These are phyloP conservation scores for Acrocephalus kingi DNA, from an alignment of 2,113 vertebrate genomes.

Conservation along the genomic window DNA sequence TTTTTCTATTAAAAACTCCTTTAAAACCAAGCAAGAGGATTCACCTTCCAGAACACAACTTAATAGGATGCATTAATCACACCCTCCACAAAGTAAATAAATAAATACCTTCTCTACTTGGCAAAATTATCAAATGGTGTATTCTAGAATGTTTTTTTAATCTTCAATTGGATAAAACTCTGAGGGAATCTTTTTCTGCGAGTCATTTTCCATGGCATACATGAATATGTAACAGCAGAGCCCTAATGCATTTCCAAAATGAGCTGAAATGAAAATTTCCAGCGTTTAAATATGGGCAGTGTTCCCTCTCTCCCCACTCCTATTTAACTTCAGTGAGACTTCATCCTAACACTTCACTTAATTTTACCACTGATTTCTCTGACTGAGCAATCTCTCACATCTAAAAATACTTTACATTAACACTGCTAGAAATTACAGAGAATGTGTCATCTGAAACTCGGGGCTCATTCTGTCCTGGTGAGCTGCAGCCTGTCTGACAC, in stretches of 20 bases:
- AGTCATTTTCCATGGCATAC: background rate
- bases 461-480: background rate
- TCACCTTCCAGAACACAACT: background rate
- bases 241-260: background rate
- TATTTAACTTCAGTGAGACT: background rate
- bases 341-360: background rate
- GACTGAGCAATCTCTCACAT: background rate
- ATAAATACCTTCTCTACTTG: background rate
- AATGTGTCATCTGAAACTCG: background rate
- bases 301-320: background rate
- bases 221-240: background rate
- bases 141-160: background rate
- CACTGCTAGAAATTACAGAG: background rate
- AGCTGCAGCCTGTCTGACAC: background rate
- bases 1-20: background rate
- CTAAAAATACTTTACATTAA: background rate
- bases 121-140: background rate
- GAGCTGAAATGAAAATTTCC: background rate
- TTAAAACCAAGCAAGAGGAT: background rate
- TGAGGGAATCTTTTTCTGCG: background rate
- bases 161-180: background rate
- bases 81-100: background rate
- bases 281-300: background rate
- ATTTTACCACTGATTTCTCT: constrained; percentile 13
- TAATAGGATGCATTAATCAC: background rate